phyloP scores from a whole-genome alignment of 2,113 vertebrate genomes.

The Aix galericulata region DNA sequence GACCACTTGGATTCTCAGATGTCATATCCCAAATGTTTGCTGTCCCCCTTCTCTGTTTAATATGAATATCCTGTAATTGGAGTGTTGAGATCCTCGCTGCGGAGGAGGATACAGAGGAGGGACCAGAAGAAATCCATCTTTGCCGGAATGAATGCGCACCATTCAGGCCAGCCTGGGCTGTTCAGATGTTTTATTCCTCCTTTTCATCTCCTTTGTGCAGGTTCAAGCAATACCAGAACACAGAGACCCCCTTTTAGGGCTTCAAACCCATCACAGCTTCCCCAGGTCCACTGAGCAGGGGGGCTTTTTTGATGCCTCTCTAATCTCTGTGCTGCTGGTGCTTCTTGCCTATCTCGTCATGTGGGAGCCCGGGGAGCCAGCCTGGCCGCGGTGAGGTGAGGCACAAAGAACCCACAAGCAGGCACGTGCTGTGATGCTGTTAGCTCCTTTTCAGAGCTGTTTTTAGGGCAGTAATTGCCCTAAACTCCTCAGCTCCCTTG shows the following conservation, averaged over 20 bases:
- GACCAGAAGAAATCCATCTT: slow-evolving; percentile 29
- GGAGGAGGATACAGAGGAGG: slow-evolving; percentile 42
- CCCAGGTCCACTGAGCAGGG: not conserved
- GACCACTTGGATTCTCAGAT: not conserved
- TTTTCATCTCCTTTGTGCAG: slow-evolving; percentile 16
- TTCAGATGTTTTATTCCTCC: slow-evolving; percentile 34
- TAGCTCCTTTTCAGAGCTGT: not conserved
- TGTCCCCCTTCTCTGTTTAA: slow-evolving; percentile 21
- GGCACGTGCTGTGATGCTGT: not conserved
- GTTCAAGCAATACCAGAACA: not conserved
- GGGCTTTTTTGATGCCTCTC: slow-evolving; percentile 14
- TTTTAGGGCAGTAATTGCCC: not conserved
- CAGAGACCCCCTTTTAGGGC: slow-evolving; percentile 17
- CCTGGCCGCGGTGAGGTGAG: not conserved
- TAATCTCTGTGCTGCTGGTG: not conserved
- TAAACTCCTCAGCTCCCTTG: not conserved
- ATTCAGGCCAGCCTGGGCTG: slow-evolving; percentile 15
- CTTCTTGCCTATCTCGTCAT: not conserved
- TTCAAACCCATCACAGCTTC: slow-evolving; percentile 25
- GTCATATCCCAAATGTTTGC: not conserved
- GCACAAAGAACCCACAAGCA: not conserved
- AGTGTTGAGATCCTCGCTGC: slow-evolving; percentile 21
- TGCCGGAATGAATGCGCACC: slow-evolving; percentile 6
- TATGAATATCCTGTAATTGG: slow-evolving; percentile 22
- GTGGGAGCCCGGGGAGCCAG: not conserved